phyloP scores from a whole-genome alignment of 2,888 invertebrate genomes.

The Protophormia terraenovae region DNA sequence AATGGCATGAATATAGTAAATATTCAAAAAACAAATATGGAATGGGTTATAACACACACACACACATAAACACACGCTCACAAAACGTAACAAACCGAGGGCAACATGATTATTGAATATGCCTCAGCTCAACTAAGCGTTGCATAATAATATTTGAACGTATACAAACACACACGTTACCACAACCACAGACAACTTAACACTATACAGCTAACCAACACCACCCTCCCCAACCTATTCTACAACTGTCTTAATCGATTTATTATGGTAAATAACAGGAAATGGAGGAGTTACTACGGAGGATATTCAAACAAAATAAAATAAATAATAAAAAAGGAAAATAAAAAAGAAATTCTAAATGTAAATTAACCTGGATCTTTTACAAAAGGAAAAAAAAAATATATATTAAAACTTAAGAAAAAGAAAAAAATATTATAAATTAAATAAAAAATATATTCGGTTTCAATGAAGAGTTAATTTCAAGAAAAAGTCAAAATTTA shows the following conservation, averaged over 20 bases:
- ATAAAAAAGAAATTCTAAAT: slow-evolving; percentile 21
- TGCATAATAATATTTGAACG: slow-evolving; percentile 3
- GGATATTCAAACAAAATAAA: not conserved
- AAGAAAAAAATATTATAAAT: slow-evolving; percentile 14
- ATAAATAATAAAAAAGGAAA: slow-evolving; percentile 13
- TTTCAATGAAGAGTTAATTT: slow-evolving; percentile 64
- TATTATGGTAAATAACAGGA: slow-evolving; percentile 69
- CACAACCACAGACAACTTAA: slow-evolving; percentile 64
- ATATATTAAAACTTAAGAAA: slow-evolving; percentile 19
- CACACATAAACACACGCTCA: not conserved
- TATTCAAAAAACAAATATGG: not conserved
- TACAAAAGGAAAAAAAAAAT: slow-evolving; percentile 21
- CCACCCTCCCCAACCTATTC: slow-evolving; percentile 26
- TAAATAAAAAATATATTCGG: slow-evolving; percentile 12
- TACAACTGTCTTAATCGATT: slow-evolving; percentile 67
- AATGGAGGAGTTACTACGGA: slow-evolving; percentile 47
- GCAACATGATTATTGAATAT: slow-evolving; percentile 69
- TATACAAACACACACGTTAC: slow-evolving; percentile 5
- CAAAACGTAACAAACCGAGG: slow-evolving; percentile 20
- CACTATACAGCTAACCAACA: slow-evolving; percentile 54
- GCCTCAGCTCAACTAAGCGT: slow-evolving; percentile 47
- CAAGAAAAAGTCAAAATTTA: slow-evolving; percentile 51
- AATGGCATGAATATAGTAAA: not conserved
- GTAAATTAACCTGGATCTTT: slow-evolving; percentile 55
- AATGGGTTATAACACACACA: slow-evolving; percentile 9